Evolutionary conservation across 2,113 vertebrate genomes (phyloP).

Genomic region (Ctenomys sociabilis): DNA sequence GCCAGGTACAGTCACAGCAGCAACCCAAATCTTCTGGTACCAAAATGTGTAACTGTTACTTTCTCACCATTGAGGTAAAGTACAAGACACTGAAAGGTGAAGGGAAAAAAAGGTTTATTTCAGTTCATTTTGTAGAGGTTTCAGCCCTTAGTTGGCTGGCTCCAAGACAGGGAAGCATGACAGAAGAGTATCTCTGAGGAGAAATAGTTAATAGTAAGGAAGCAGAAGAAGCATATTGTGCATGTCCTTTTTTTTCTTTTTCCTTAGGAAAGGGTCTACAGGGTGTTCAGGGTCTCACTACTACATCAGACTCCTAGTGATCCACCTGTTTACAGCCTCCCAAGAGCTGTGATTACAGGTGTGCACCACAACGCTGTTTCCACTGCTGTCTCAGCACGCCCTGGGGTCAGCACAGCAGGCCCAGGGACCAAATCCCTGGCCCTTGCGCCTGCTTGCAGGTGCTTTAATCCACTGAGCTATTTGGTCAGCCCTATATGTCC

Average conservation of each 20-base stretch:
- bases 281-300: too few species aligned
- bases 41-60: not conserved
- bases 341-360: too few species aligned
- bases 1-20: not conserved
- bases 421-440: too few species aligned
- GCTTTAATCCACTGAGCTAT: too few species aligned
- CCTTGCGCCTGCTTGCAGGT: too few species aligned
- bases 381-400: too few species aligned
- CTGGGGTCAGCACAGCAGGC: too few species aligned
- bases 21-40: not conserved
- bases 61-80: not conserved
- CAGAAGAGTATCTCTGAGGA: not conserved
- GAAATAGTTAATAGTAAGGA: not conserved
- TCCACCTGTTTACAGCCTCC: too few species aligned
- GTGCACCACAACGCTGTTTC: too few species aligned
- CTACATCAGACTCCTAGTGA: too few species aligned
- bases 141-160: not conserved
- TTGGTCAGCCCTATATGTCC: not conserved
- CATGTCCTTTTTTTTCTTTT: not conserved
- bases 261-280: too few species aligned
- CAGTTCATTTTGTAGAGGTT: not conserved
- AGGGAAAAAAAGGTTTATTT: not conserved
- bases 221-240: not conserved
- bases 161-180: not conserved
- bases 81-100: not conserved